A percentile compares a stretch with the other conserved stretches of the same genome.
phyloP scores from a whole-genome alignment of 2,797 vertebrate genomes.

The Sarcophilus harrisii region DNA sequence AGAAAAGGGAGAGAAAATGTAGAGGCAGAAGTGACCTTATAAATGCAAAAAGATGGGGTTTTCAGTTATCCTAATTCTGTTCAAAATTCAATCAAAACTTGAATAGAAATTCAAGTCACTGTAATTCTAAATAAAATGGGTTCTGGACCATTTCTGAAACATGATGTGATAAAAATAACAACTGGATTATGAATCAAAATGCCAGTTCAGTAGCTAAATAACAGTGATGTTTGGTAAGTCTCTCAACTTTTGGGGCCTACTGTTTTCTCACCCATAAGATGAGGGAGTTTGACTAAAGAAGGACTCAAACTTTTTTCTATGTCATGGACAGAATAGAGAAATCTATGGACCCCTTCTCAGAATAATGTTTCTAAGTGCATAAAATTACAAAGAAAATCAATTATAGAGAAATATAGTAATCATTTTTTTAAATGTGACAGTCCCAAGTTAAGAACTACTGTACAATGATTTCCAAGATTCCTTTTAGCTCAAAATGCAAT shows the following conservation, averaged over 20 bases:
- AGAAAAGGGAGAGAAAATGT: constrained; percentile 3
- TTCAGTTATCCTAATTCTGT: neutral
- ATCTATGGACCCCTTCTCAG: neutral
- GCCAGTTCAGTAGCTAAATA: neutral
- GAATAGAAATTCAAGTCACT: neutral
- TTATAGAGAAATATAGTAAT: neutral
- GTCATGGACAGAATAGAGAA: neutral
- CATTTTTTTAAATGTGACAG: neutral
- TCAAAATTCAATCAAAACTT: neutral
- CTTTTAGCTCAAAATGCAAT: neutral
- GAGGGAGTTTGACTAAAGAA: neutral
- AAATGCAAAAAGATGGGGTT: neutral
- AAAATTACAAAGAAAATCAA: neutral
- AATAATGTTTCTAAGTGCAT: neutral
- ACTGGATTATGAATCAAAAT: neutral
- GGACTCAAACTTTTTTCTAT: neutral
- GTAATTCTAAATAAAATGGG: neutral
- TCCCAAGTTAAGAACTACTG: neutral
- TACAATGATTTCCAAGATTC: neutral
- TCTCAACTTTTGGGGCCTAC: neutral
- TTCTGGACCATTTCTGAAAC: neutral
- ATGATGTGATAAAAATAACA: neutral
- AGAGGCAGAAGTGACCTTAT: neutral
- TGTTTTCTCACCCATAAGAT: neutral
- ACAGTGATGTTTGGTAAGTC: neutral